Conservation (phyloP, 2,888 invertebrate genomes). For the Limenitis arthemis region DNA sequence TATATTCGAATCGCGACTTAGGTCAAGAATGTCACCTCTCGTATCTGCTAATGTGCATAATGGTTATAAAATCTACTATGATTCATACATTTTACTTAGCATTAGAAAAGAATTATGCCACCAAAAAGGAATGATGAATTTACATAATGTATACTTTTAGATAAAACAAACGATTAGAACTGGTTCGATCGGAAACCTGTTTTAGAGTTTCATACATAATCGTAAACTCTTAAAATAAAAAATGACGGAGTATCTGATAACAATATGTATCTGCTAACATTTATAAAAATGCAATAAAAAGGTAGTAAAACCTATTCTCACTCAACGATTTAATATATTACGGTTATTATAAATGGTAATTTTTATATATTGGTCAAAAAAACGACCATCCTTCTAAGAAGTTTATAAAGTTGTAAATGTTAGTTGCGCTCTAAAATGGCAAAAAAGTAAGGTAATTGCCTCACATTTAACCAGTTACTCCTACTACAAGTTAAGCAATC, state of each 20-base stretch:
- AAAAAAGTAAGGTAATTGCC: too few species aligned
- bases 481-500: too few species aligned
- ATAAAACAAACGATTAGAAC: constrained; percentile 32
- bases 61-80: constrained; percentile 33
- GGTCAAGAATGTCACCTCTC: constrained; percentile 44
- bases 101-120: constrained; percentile 33
- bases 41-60: constrained; percentile 35
- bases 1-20: constrained; percentile 28
- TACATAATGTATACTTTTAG: constrained; percentile 31
- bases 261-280: too few species aligned
- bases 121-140: constrained; percentile 33
- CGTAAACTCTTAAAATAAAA: constrained; percentile 5
- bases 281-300: constrained; percentile 13
- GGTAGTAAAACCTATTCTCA: neutral
- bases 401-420: too few species aligned
- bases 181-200: constrained; percentile 23
- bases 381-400: too few species aligned
- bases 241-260: too few species aligned
- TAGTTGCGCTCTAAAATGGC: too few species aligned
- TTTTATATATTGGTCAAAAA: too few species aligned
- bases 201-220: constrained; percentile 8
- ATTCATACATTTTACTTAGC: constrained; percentile 41
- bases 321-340: neutral
- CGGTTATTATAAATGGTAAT: neutral
- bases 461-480: too few species aligned